Base-by-base conservation (phyloP, 2,888 invertebrate genomes). In the Trisateles emortualis region DNA sequence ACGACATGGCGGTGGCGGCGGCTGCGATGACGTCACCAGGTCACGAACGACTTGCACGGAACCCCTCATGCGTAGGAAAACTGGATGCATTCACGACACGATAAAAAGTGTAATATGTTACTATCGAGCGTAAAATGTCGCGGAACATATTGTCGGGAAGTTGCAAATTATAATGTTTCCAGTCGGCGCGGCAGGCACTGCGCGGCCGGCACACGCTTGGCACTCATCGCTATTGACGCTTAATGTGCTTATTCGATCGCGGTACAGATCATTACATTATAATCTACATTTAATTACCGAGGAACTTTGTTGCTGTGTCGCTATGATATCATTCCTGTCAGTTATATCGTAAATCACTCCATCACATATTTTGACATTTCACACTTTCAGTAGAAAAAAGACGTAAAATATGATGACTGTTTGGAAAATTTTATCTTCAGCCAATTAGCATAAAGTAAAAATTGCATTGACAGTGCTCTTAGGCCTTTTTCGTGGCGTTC, bases 51-150 rank as follows among this genome's bases (percentile, higher is more conserved):
- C 79, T 78, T 81, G 84, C 86, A 83, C 75, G 81, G 75, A 85
- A 73, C 82, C 78, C 83, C 83, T 85, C 85, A 86, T 87, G 88
- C 91, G 89, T 90, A 85, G 82, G 80, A 84, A 83, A 86, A 86
- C 86, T 84, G 82, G 85, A 83, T 83, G 82, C 82, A 83, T 76
- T 76, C 78, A 79, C 79, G 79, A 72, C 72, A 77, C 76, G 57
- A 79, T 75, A 81, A 78, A 81, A 79, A 77, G 72, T 72, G 72
- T 78, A 74, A 77, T 71, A 74, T 67, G 75, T 79, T 76, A 77
- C 76, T 79, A 79, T 72, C 63, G 75, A 75, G 78, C 78, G 74
- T 72, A 69, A 6, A 74, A 72, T 71, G 65, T 71, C 69, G 76
- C 74, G 74, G 78, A 77, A 80, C 64, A 63, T 61, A 59, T 52